Evolutionary conservation across 2,113 vertebrate genomes (phyloP), one percentile per base, ranked within the genome.

Genomic region (Caranx ignobilis): DNA sequence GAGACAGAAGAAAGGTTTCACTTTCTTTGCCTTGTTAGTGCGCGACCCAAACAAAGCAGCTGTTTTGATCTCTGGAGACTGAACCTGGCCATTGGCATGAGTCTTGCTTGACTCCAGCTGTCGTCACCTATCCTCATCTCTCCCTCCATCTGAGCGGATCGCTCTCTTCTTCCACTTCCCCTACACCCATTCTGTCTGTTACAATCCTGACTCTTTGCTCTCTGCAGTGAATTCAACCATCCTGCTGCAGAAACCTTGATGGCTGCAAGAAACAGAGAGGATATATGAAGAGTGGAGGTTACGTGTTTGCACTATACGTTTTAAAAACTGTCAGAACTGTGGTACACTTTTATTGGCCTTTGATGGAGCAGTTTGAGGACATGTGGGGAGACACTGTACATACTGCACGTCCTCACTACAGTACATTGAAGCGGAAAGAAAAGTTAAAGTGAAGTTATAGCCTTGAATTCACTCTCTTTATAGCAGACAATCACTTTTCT

Each of bases 121-220:
- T 81, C 74, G 16, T 50, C 26, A 60, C 74, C 62, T 10, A 77
- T 87, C 76, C 65, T 21, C 79, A 72, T 79, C 82, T 69, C 26
- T 10, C 45, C 66, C 55, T 82, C 41, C 31, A 2, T 62, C 60
- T 60, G 60, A 82, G 79, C 74, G 69, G 62, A 86, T 52, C 62
- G 63, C 77, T 35, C 77, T 35, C 56, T 37, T 54, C 41, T 26
- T 75, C 34, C 16, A 21, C 41, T 63, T 74, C 26, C 75, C 62
- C 66, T 19, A 31, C 79, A 78, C 50, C 67, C 66, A 1, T 9
- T 50, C 68, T 61, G 55, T 64, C 81, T 63, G 3, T 15, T 43
- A 48, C 66, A 59, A 64, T 71, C 64, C 68, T 11, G 21, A 52
- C 56, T 73, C 5, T 0, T 48, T 41, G 37, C 47, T 39, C 31